phyloP scores from a whole-genome alignment of 2,113 vertebrate genomes.

The Sula dactylatra region DNA sequence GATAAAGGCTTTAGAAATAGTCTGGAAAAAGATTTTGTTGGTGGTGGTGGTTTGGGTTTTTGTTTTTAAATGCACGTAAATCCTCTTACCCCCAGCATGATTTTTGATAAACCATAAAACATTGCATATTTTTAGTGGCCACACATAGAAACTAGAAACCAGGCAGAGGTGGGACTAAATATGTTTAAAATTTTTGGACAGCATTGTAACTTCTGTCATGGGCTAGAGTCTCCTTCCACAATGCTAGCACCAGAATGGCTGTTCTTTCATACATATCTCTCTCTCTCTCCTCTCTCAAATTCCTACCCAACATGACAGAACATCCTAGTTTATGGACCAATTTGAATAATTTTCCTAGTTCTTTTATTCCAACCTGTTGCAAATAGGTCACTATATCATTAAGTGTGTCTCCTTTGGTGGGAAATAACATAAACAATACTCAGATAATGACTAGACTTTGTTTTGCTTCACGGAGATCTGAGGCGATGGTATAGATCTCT shows the following conservation, averaged over 20 bases:
- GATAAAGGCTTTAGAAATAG: neutral
- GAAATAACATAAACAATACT: neutral
- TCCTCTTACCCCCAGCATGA: neutral
- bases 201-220: fast-evolving
- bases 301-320: neutral
- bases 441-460: neutral
- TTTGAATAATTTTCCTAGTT: neutral
- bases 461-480: neutral
- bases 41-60: neutral
- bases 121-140: neutral
- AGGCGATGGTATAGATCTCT: neutral
- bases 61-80: neutral
- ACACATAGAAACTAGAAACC: neutral
- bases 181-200: neutral
- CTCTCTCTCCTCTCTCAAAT: neutral
- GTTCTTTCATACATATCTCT: neutral
- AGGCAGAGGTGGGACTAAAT: neutral
- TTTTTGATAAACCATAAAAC: neutral
- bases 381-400: neutral
- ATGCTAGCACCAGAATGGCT: neutral
- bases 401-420: neutral
- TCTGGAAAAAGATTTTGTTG: neutral
- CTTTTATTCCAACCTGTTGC: neutral
- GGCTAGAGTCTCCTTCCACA: neutral
- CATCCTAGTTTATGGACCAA: neutral